A percentile compares a stretch with the other conserved stretches of the same genome.
Evolutionary conservation across 2,888 invertebrate genomes (phyloP).

Genomic region (Opisthograptis luteolata): DNA sequence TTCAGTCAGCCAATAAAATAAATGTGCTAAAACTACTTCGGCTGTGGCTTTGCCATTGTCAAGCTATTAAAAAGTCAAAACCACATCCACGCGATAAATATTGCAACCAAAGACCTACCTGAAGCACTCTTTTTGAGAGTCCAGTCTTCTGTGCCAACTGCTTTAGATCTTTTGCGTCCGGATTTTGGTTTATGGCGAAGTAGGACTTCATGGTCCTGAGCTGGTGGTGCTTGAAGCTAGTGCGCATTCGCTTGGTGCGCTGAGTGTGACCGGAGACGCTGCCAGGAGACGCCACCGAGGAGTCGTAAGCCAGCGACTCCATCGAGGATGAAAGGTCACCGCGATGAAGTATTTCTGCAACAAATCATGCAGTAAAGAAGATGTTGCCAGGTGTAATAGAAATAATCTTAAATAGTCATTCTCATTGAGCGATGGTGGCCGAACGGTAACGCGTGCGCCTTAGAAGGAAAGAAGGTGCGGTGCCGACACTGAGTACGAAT

Average conservation of each 20-base stretch:
- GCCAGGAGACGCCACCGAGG: conserved; percentile 88
- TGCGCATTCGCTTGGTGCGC: conserved; percentile 98
- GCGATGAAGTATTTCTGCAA: conserved; percentile 89
- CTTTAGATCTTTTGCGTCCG: conserved; percentile 99
- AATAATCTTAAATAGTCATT: neutral
- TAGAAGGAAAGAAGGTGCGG: no score
- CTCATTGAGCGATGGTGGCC: no score
- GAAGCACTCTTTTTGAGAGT: conserved; percentile 97
- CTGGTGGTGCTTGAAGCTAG: conserved; percentile 99
- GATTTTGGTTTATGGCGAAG: conserved; percentile 99
- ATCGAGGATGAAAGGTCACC: conserved; percentile 90
- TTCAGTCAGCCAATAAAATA: no score
- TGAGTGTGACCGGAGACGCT: conserved; percentile 85
- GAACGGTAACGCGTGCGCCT: no score
- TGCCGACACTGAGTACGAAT: no score
- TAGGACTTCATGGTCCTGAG: conserved; percentile 99
- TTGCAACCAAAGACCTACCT: conserved; percentile 85
- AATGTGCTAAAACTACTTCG: no score
- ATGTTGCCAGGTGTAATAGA: neutral
- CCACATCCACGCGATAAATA: no score
- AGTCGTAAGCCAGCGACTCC: conserved; percentile 91
- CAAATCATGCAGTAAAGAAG: conserved; percentile 33
- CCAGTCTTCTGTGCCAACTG: conserved; percentile 99
- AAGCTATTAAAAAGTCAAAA: neutral
- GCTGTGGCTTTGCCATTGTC: neutral